Evolutionary conservation across 92 coral and sea anemone species (phyloP), one percentile per base, ranked within the genome.

Genomic region (Paramuricea clavata): DNA sequence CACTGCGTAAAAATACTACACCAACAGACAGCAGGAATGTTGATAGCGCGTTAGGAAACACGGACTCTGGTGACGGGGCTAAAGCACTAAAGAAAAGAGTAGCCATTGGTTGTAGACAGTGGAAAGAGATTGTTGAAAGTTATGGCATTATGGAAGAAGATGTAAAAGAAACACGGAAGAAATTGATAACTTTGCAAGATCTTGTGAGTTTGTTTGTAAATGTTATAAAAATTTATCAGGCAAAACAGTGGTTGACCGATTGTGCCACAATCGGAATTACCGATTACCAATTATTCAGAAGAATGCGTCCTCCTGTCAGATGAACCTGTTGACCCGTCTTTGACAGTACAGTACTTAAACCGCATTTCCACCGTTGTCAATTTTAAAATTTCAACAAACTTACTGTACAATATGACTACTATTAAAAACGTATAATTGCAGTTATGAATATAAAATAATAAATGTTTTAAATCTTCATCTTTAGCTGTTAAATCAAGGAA

Each of bases 141-240:
- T 95, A 93, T 74, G 95, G 93, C 43, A 90, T 82, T 39, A 89
- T 97, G 95, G 94, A 89, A 25, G 99, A 94, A 26, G 99, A 97
- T 6, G 31, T 88, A 12, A 69, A 32, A 3, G 91, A 78, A 25
- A 91, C 95, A 27, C 92, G 95, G 75, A 89, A 81, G 36, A 85
- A 83, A 73, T 86, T 97, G 12, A 73, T 88, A 21, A 89, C 83
- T 9, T 77, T 97, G 11, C 99, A 97, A 82, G 92, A 83, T 54
- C 62, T 97, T 85, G 99, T 97, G 86, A 75, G 98, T 87, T 36
- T 30, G 43, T 17, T 19, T 32, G 62, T 54, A 54, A 54, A 54
- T 0, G 21, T 17, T 27, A 61, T 19, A n/a, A 19, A 19, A 67
- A 30, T 26, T 16, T 31, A 12, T 22, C 36, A 43, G 12, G 44